Evolutionary conservation across 2,797 vertebrate species (phyloP).

Genomic region (Falco novaeseelandiae): DNA sequence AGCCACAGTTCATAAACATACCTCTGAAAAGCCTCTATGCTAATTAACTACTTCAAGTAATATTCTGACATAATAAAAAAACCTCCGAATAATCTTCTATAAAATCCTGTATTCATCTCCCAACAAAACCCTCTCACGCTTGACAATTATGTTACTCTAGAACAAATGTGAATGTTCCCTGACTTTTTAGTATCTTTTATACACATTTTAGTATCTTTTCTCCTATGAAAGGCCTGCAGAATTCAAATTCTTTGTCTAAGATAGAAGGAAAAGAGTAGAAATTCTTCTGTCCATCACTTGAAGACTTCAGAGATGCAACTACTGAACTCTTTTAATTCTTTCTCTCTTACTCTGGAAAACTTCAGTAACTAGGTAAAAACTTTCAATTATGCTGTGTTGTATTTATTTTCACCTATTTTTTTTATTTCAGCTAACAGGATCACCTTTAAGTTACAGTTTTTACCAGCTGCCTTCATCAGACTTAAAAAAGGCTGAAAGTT

Average conservation of each 20-base stretch:
- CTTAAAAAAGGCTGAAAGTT: background rate
- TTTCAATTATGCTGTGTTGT: background rate
- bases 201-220: background rate
- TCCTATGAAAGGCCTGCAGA: background rate
- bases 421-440: background rate
- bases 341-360: background rate
- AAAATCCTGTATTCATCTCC: background rate
- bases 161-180: background rate
- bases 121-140: background rate
- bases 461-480: background rate
- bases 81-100: background rate
- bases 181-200: background rate
- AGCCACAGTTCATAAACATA: background rate
- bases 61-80: background rate
- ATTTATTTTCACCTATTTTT: background rate
- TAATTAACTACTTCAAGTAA: background rate
- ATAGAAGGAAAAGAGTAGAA: background rate
- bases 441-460: background rate
- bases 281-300: background rate
- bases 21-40: background rate
- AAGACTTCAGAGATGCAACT: background rate
- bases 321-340: background rate
- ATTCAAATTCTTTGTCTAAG: background rate
- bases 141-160: background rate
- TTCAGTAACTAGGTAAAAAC: background rate